These are phyloP conservation scores for Cerceris ruficornis DNA, from an alignment of 2,888 invertebrate species.

Conservation along the genomic window DNA sequence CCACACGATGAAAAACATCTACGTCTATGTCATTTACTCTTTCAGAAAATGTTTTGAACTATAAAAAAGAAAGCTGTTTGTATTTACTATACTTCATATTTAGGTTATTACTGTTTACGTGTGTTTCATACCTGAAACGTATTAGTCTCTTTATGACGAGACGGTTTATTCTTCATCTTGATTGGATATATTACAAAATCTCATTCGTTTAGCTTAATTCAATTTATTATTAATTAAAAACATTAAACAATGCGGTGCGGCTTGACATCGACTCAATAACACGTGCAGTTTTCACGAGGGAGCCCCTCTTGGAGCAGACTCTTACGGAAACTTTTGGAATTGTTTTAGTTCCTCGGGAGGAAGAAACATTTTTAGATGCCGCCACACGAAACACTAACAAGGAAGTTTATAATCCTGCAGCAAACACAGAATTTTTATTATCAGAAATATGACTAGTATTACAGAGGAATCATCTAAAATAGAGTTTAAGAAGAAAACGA, in stretches of 20 bases:
- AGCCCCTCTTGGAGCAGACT: not conserved
- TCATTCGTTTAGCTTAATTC: not conserved
- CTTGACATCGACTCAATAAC: constrained; percentile 8
- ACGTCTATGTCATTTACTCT: constrained; percentile 93
- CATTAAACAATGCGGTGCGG: not conserved
- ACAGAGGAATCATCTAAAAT: constrained; percentile 60
- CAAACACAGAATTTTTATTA: too few species aligned
- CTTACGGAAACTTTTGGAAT: too few species aligned
- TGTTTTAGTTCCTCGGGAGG: too few species aligned
- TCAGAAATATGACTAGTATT: constrained; percentile 21
- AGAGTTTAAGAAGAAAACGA: constrained; percentile 72
- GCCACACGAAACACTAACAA: too few species aligned
- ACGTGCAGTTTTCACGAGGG: constrained; percentile 23
- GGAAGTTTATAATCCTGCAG: too few species aligned
- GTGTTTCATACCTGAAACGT: constrained; percentile 87
- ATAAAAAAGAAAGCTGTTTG: constrained; percentile 72
- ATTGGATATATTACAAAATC: not conserved
- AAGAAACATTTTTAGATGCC: too few species aligned
- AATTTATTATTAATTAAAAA: not conserved
- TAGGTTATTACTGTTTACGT: not conserved
- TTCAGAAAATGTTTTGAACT: constrained; percentile 95
- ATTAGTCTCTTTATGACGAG: constrained; percentile 89
- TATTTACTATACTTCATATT: not conserved
- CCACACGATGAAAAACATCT: constrained; percentile 92
- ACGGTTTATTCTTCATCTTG: constrained; percentile 87